Base-by-base conservation (phyloP, 1,140 invertebrate genomes). In the Lycorma delicatula region DNA sequence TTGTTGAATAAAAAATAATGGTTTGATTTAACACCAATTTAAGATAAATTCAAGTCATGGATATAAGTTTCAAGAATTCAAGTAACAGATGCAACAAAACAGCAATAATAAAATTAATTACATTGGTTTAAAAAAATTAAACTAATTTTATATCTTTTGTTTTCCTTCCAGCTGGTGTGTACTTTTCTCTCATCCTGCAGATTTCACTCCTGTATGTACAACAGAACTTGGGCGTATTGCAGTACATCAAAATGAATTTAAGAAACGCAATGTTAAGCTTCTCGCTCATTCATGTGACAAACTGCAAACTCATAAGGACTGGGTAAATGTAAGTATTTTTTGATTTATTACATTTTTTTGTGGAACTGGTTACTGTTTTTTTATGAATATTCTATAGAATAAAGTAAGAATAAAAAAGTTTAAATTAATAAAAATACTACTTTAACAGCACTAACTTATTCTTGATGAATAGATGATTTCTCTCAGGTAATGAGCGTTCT, bases 151-250 rank as follows among this genome's bases (percentile, higher is more conserved):
- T n/a, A n/a, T n/a, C n/a, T n/a, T n/a, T n/a, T n/a, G n/a, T n/a
- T n/a, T n/a, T n/a, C n/a, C n/a, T n/a, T n/a, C n/a, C 64, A 93
- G 89, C 49, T 96, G 92, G 91, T 82, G 83, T 1, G 82, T 95
- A 46, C 66, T 96, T 1, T 96, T 96, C 71, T 94, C 91, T 1
- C 93, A 97, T 72, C 93, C 93, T 1, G 84, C 88, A 18, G 93
- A 96, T 70, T 96, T 89, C 69, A 96, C 93, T 0, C 93, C 93
- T 13, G 93, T 97, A 0, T 95, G 93, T 69, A 96, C 93, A 9
- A 97, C 93, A 0, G 93, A 97, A 72, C 71, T 97, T 57, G 90
- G 86, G 6, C 73, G 82, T 36, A 81, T 91, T 48, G 86, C 87
- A 2, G 80, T 89, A 31, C 77, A 93, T 60, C 69, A 78, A 11